Base-by-base conservation (phyloP, 2,113 vertebrate genomes). In the Trachemys scripta region DNA sequence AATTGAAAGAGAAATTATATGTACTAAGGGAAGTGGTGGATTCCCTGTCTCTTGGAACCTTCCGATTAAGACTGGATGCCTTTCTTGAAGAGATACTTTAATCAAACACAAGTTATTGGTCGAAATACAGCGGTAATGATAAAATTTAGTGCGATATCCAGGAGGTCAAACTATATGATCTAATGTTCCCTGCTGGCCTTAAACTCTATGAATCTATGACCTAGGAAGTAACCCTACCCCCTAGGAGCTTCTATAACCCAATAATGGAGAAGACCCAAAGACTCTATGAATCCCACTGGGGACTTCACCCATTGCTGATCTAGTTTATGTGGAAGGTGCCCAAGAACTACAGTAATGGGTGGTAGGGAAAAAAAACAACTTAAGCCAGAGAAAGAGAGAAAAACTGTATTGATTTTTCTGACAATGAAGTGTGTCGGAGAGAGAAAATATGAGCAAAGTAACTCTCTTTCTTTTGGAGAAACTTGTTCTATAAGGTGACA, bases 1-100 rank as follows among this genome's bases (percentile, higher is more conserved):
- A 85, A 94, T 93, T 95, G 95, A 84, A 95, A 80, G 95, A 95
- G 96, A 96, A 94, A 89, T 47, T 47, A 14, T 45, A 82, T 84
- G 94, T 94, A n/a, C 83, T 0, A 0, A 49, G 78, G 94, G 90
- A 69, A 45, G 87, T 95, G 96, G 75, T 38, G 65, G 65, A 19
- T 72, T 72, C 65, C 19, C 19, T 22, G n/a, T 10, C 65, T 72
- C 65, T 38, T 72, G 65, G 35, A 20, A 72, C n/a, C 65, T 72
- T 72, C 65, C 5, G 19, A 38, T 72, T n/a, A 72, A 38, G 65
- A 38, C 35, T 22, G 9, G 65, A 38, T 72, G 65, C n/a, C 8
- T 72, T 72, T 38, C 17, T 10, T 8, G 17, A 38, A 69, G 35
- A 69, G 62, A 69, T 17, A 12, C 59, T 62, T 62, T 62, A 62